Evolutionary conservation across 2,888 invertebrate genomes (phyloP), one percentile per base, ranked within the genome.

Genomic region (Mimachlamys varia): DNA sequence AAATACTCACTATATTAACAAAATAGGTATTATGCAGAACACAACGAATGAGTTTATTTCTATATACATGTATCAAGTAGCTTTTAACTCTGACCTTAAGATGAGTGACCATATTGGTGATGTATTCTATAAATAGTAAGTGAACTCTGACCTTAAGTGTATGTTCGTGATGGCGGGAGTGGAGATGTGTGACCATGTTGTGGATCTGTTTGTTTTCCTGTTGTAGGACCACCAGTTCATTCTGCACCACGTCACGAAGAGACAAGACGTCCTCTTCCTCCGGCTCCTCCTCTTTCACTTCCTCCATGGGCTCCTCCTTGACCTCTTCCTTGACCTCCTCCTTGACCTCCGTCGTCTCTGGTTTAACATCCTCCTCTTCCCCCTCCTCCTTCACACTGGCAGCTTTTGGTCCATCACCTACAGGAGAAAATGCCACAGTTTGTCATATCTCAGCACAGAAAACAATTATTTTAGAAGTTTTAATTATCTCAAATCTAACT

Each of bases 191-290:
- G 95, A 98, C 98, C 90, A 99, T 97, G 50, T 98, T 98, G 97
- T 99, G 99, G n/a, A 99, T 97, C 93, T 98, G 98, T 88, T 98
- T 97, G 97, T 99, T 99, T 97, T 99, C 99, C 0, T 97, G 98
- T 96, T 99, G 98, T 92, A 99, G 97, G 96, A 99, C 98, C 90
- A 98, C 98, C 96, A 99, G 98, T 38, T 99, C 98, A 93, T 98
- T 98, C 87, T 98, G 98, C 37, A 99, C 98, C 0, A 98, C 98
- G 95, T 98, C 93, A 62, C 92, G 92, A 12, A 96, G 91, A 7
- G 93, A 89, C 37, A 94, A 90, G 49, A 93, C 94, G 87, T 93
- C 90, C 91, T 90, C 90, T 88, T 92, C 91, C 89, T 92, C 58
- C 19, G 89, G 38, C 33, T 44, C 90, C 37, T 91, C 93, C 44